Conservation (phyloP, 2,888 invertebrate genomes). For the Noctuana brunneofusca region DNA sequence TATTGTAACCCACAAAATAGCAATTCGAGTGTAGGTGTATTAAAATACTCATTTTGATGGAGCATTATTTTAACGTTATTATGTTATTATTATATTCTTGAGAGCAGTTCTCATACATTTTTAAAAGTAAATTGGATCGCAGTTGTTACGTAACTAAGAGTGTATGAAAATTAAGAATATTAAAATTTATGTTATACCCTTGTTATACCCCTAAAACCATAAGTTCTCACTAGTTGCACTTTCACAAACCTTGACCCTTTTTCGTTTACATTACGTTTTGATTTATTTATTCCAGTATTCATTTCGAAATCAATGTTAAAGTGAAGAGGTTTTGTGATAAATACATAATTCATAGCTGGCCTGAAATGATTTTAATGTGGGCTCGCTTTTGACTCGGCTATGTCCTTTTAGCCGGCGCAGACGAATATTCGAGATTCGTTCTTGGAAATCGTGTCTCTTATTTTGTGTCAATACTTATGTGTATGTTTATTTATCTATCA, state of each 20-base stretch:
- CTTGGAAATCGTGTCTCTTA: conserved; percentile 11
- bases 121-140: conserved; percentile 6
- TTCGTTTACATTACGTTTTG: neutral
- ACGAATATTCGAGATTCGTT: conserved; percentile 23
- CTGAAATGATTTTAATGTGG: conserved; percentile 34
- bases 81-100: conserved; percentile 18
- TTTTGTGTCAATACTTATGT: neutral
- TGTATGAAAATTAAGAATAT: neutral
- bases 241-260: neutral
- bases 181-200: too few relatives aligned
- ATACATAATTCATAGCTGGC: conserved; percentile 34
- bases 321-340: conserved; percentile 33
- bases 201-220: too few relatives aligned
- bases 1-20: conserved; percentile 6
- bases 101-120: conserved; percentile 13
- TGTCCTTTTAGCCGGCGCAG: conserved; percentile 23
- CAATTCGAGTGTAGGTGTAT: neutral
- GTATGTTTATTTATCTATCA: neutral
- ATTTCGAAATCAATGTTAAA: conserved; percentile 31
- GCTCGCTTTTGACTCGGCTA: conserved; percentile 22
- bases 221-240: neutral
- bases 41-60: conserved; percentile 30
- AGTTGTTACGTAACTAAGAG: neutral
- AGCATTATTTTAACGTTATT: conserved; percentile 27
- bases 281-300: conserved; percentile 26